Conservation (phyloP, 1,140 invertebrate genomes). For the Hylyphantes graminicola region DNA sequence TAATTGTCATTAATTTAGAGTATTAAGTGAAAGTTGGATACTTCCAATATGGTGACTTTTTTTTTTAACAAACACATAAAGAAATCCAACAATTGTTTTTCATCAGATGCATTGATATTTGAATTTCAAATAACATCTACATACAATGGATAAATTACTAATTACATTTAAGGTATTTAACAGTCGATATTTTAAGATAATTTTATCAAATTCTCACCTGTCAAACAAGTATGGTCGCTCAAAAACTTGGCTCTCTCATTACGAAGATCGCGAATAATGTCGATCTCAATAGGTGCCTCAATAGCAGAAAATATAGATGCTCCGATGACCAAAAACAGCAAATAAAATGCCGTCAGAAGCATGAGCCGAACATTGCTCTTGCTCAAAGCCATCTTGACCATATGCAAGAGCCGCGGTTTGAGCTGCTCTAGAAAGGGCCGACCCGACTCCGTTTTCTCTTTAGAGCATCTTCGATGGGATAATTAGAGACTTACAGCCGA, state of each 20-base stretch:
- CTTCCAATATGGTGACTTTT: too few species aligned
- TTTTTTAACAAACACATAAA: too few species aligned
- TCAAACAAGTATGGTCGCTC: slow-evolving; percentile 72
- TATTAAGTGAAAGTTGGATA: too few species aligned
- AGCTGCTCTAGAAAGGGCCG: too few species aligned
- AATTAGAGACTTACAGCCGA: neutral
- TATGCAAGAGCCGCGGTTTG: neutral
- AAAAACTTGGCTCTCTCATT: slow-evolving; percentile 73
- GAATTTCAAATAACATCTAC: too few species aligned
- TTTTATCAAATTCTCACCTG: slow-evolving; percentile 69
- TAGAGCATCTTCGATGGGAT: neutral
- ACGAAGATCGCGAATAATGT: slow-evolving; percentile 72
- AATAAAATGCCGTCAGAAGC: slow-evolving; percentile 67
- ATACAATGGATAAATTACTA: too few species aligned
- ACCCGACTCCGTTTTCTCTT: neutral
- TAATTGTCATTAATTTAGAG: too few species aligned
- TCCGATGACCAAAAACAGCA: slow-evolving; percentile 73
- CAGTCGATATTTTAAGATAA: too few species aligned
- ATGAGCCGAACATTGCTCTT: slow-evolving; percentile 68
- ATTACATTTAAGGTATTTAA: too few species aligned
- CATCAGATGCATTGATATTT: too few species aligned
- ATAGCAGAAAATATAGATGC: slow-evolving; percentile 79
- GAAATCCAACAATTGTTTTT: too few species aligned
- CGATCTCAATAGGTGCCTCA: slow-evolving; percentile 76
- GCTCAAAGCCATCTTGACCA: slow-evolving; percentile 58